Percentiles rank a stretch among this genome's conserved stretches.
Evolutionary conservation across 2,113 vertebrate genomes (phyloP).

Genomic region (Puffinus mauretanicus): DNA sequence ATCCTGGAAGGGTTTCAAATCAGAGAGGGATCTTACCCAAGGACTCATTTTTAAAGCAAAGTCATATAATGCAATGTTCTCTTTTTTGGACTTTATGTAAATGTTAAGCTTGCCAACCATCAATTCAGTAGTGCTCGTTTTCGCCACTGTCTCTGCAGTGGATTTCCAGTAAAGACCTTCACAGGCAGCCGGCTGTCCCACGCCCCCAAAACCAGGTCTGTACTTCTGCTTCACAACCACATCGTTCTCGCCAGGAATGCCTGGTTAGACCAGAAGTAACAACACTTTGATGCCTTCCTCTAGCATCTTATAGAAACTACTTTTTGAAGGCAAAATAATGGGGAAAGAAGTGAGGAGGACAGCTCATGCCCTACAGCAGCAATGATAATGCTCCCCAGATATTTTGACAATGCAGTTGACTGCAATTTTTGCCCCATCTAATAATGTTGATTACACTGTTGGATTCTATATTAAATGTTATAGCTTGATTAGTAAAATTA

Average conservation of each 20-base stretch:
- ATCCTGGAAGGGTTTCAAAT: slow-evolving; percentile 51
- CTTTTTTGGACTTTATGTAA: neutral
- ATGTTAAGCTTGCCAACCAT: neutral
- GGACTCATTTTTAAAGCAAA: slow-evolving; percentile 5
- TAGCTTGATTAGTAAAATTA: neutral
- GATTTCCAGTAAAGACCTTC: neutral
- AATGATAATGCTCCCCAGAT: neutral
- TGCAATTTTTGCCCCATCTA: neutral
- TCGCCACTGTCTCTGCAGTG: neutral
- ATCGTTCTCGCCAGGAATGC: neutral
- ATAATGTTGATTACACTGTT: neutral
- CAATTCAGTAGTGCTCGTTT: fast-evolving
- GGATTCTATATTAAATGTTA: neutral
- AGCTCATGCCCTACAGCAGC: neutral
- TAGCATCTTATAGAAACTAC: neutral
- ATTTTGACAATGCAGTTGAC: neutral
- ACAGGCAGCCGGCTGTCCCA: neutral
- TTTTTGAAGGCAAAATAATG: neutral
- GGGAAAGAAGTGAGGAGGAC: neutral
- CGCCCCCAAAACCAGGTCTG: neutral
- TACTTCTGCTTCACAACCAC: neutral
- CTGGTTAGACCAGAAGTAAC: neutral
- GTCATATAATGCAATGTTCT: fast-evolving
- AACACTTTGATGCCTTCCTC: neutral
- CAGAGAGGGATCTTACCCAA: slow-evolving; percentile 28